phyloP scores from a whole-genome alignment of 2,113 vertebrate species.

The Aepyceros melampus region DNA sequence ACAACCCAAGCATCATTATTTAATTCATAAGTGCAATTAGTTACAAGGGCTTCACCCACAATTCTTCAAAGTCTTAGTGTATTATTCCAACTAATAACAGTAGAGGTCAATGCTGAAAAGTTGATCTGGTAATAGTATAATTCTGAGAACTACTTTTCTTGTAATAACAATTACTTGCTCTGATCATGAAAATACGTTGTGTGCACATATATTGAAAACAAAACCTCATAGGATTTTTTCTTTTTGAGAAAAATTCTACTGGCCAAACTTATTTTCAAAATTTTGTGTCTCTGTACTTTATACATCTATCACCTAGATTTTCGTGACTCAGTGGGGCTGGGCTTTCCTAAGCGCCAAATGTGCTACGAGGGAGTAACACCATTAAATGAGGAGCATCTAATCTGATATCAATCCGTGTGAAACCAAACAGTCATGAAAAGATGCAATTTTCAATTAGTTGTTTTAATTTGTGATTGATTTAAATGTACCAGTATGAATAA shows the following conservation, averaged over 20 bases:
- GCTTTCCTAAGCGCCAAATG: not conserved
- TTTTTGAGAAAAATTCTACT: not conserved
- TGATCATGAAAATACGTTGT: not conserved
- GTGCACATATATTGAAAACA: not conserved
- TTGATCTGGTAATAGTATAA: not conserved
- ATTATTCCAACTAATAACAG: not conserved
- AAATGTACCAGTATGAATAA: conserved; percentile 31
- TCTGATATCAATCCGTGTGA: not conserved
- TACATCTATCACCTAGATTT: not conserved
- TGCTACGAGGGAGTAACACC: not conserved
- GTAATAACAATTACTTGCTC: not conserved
- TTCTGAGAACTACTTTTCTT: conserved; percentile 10
- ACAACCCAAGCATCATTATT: not conserved
- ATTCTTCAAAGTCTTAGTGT: not conserved
- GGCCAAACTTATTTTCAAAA: not conserved
- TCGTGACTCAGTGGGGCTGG: not conserved
- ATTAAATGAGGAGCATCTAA: not conserved
- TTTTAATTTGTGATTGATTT: conserved; percentile 33
- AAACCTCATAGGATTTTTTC: not conserved
- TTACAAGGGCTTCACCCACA: not conserved
- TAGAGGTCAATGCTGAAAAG: not conserved
- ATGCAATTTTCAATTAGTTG: not conserved
- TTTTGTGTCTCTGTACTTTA: not conserved
- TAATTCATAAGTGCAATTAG: conserved; percentile 32
- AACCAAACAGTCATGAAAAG: conserved; percentile 9